Conservation (phyloP, 2,113 vertebrate species). For the Sorex araneus region DNA sequence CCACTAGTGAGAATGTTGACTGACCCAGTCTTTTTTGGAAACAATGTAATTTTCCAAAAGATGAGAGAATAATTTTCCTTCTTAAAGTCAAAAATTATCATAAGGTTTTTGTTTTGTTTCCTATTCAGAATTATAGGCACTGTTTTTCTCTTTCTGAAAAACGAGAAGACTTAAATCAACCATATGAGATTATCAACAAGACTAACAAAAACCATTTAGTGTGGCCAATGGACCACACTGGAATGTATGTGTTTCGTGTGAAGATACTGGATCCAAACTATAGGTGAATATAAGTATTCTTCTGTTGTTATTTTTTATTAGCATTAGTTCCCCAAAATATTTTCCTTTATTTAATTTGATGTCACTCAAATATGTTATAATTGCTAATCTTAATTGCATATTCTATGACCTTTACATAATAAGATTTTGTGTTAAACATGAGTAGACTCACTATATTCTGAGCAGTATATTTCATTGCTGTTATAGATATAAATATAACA, state of each 20-base stretch:
- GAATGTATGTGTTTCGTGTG: slow-evolving; percentile 81
- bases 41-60: slow-evolving; percentile 26
- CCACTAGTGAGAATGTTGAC: no score
- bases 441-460: not conserved
- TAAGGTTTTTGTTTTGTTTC: slow-evolving; percentile 7
- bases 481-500: not conserved
- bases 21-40: no score
- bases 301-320: not conserved
- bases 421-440: not conserved
- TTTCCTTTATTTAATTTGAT: slow-evolving; percentile 41
- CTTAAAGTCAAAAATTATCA: slow-evolving; percentile 59
- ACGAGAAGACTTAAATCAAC: slow-evolving; percentile 79
- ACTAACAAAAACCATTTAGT: slow-evolving; percentile 77
- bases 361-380: not conserved
- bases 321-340: not conserved
- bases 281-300: slow-evolving; percentile 74
- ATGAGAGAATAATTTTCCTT: slow-evolving; percentile 29
- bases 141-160: slow-evolving; percentile 82
- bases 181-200: slow-evolving; percentile 86
- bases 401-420: not conserved
- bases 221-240: slow-evolving; percentile 74
- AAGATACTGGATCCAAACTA: slow-evolving; percentile 85
- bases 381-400: no score
- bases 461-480: not conserved
- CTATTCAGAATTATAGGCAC: slow-evolving; percentile 85